Base-by-base conservation (phyloP, 2,888 invertebrate genomes). In the Pterobdella sp. region DNA sequence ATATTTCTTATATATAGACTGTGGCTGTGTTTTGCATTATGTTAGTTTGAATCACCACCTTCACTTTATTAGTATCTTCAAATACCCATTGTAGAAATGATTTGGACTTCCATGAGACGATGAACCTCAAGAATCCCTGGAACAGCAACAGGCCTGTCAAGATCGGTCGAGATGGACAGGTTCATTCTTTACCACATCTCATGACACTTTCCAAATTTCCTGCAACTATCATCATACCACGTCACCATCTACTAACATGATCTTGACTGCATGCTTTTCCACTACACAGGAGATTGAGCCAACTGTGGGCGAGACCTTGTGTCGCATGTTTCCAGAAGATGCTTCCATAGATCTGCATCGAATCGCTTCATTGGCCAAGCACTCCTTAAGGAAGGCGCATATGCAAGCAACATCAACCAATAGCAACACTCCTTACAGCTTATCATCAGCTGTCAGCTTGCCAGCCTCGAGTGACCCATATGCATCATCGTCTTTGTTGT, bases 71-170 rank as follows among this genome's bases (percentile, higher is more conserved):
- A 14, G 68, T 67, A 10, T 7, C 31, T 14, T 32, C 26, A 14
- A 32, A 60, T 32, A 18, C 22, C 4, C 3, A 37, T 14, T 65
- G 49, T 77, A 86, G 94, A 80, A 92, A 93, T 80, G 96, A 96
- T 83, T 86, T 97, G 76, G 90, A 94, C 1, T 97, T 97, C 81
- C 90, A 90, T 78, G 91, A 90, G 81, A 94, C 94, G 1, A 88
- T 91, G 79, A 94, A 96, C 84, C 86, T 97, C 75, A 93, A 93
- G 81, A 97, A 97, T 86, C 91, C 93, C 3, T 97, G 95, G 94
- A 97, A 97, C 86, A 95, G 96, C 82, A 93, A 94, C 66, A 95
- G 95, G 85, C 94, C 95, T 74, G 96, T 97, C 0, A 97, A 97
- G 87, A 96, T 97, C 80, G 97, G 95, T n/a, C 88, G 97, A 76